Evolutionary conservation across 1,140 invertebrate genomes (phyloP), one percentile per base, ranked within the genome.

Genomic region (Ceratosolen fusciceps): DNA sequence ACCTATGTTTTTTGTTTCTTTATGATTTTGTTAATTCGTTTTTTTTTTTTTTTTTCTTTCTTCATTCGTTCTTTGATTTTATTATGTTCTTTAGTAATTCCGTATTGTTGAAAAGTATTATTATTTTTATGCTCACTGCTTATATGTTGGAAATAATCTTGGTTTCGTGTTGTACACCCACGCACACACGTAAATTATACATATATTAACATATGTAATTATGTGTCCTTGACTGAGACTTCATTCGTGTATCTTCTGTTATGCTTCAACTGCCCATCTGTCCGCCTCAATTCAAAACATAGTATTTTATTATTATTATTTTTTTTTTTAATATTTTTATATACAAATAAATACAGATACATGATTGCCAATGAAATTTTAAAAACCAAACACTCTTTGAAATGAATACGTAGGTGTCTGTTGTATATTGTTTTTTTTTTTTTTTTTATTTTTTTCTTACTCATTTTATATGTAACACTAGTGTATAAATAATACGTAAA

Each of bases 41-140:
- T n/a, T n/a, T n/a, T n/a, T n/a, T n/a, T n/a, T n/a, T n/a, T n/a
- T n/a, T n/a, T n/a, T n/a, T n/a, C n/a, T n/a, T n/a, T n/a, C n/a
- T n/a, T n/a, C n/a, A n/a, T n/a, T n/a, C n/a, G n/a, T n/a, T n/a
- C n/a, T n/a, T n/a, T n/a, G n/a, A n/a, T n/a, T n/a, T n/a, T n/a
- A n/a, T n/a, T 54, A 56, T 72, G n/a, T 37, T 72, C n/a, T 65
- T n/a, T n/a, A 65, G 60, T n/a, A 37, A 37, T 65, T 7, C 16
- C 14, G 26, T 56, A 52, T 49, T 70, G 67, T 70, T 26, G 7
- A 70, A 70, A 70, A 43, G n/a, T 47, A 39, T 47, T 24, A 39
- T 47, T 24, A 52, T 49, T 49, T 72, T 34, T n/a, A n/a, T 37
- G 8, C 37, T 72, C 19, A 29, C 14, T 72, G 47, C 49, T 72